Evolutionary conservation across 2,797 vertebrate species (phyloP).

Genomic region (Potorous gilbertii): DNA sequence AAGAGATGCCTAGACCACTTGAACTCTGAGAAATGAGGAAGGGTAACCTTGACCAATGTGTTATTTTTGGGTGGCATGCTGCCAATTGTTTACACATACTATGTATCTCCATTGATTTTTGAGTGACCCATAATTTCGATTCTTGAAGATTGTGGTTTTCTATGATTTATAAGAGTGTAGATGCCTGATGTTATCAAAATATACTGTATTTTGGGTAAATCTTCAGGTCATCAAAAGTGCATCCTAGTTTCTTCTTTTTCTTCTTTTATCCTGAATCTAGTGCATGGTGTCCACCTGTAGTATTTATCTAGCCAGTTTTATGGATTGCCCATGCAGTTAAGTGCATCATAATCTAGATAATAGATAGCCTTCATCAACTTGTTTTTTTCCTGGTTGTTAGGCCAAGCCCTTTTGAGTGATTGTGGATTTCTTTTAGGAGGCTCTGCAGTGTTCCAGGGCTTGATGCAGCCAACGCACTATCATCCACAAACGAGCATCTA

Average conservation of each 20-base stretch:
- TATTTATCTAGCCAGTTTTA: not conserved
- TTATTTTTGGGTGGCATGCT: not conserved
- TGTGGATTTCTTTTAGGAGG: not conserved
- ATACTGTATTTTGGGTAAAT: not conserved
- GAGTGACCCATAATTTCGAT: not conserved
- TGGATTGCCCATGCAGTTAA: not conserved
- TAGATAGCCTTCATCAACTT: not conserved
- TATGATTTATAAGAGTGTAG: not conserved
- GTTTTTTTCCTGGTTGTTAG: not conserved
- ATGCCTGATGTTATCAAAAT: not conserved
- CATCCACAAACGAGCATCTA: not conserved
- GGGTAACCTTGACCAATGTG: not conserved
- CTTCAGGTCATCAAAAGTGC: not conserved
- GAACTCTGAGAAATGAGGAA: not conserved
- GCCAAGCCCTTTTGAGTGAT: not conserved
- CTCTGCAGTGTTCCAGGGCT: slow-evolving; percentile 8
- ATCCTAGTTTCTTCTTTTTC: not conserved
- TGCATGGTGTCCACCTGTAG: not conserved
- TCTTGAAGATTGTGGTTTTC: not conserved
- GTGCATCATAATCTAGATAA: not conserved
- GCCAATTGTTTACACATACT: not conserved
- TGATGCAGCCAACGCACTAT: not conserved
- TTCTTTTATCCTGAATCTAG: not conserved
- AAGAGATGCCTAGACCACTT: not conserved
- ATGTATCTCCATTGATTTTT: not conserved